Base-by-base conservation (phyloP, 1,140 invertebrate species). In the Dinoponera quadriceps region DNA sequence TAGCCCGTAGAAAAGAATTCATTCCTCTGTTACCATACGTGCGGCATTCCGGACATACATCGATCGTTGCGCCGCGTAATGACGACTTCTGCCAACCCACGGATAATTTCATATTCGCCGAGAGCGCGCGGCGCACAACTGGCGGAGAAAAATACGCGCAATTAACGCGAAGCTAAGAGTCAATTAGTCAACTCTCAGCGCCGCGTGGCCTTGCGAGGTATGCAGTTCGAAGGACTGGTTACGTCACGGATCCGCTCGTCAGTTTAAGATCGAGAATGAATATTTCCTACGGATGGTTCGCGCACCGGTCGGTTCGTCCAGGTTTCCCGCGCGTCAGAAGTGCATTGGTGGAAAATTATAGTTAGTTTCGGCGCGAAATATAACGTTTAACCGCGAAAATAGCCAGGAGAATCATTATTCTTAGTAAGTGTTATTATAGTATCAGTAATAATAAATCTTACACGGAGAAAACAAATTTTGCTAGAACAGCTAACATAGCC, bases 151-250 rank as follows among this genome's bases (percentile, higher is more conserved):
- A 86, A 83, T 54, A 48, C 62, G 44, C 29, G 49, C 38, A 86
- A 86, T 87, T 87, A 83, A 44, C 59, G 49, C 13, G n/a, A 27
- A 87, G 85, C 73, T 66, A 83, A 72, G 78, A 66, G 84, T 87
- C 72, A 83, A 87, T 86, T 86, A 86, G 60, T 63, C 49, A 11
- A 13, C 33, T n/a, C 33, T 14, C 9, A 49, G 2, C 22, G 54
- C 9, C 49, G 2, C 22, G 54, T 78, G 60, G 54, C 73, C 84
- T 87, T 86, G 73, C 60, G 11, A 65, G 55, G 16, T 86, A 72
- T 51, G 25, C 65, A 11, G n/a, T 62, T 16, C 29, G 29, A 33
- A 5, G 38, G 33, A 22, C 22, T 9, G 16, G 80, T 83, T 83
- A 38, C 60, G 22, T 86, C 85, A 78, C 29, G 20, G 13, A 49